Evolutionary conservation across 2,113 vertebrate species (phyloP), one percentile per base, ranked within the genome.

Genomic region (Theropithecus gelada): DNA sequence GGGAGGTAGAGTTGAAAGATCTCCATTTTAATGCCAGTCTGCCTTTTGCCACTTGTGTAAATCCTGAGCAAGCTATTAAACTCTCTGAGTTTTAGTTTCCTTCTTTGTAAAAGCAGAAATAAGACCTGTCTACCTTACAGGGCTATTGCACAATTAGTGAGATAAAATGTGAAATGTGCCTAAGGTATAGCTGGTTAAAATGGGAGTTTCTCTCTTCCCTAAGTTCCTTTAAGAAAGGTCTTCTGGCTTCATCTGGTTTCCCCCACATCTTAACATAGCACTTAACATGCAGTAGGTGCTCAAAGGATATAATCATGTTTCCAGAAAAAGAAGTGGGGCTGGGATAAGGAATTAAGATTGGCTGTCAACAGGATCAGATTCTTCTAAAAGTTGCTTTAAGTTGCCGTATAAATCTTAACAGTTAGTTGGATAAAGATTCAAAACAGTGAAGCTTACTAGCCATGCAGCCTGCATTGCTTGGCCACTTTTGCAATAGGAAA

Each of bases 361-460:
- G 61, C 68, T 90, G 35, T 66, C 90, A 92, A 66, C n/a, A 83
- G 61, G 25, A 68, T 90, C 55, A 1, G 23, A 66, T 68, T 75
- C 75, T 27, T 66, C 72, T 88, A 68, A 82, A 57, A 88, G 48
- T 23, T 68, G 61, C 23, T 68, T 45, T 68, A 48, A 27, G 4
- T 93, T 73, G 50, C 48, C 93, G 86, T 75, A 72, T 23, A 81
- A 88, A 96, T 66, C 40, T 88, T 76, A 72, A 61, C 57, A 81
- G 83, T 72, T 92, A 40, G 48, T 59, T 88, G 82, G 52, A 88
- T 50, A 40, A 89, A 84, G 38, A 90, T n/a, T 66, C 70, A 25
- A 83, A 93, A 79, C 50, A 38, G 76, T 35, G 43, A 57, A 17
- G 27, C 11, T 91, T n/a, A 73, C 32, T 64, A 32, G 61, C 61